A percentile compares a stretch with the other conserved stretches of the same genome.
phyloP scores from a whole-genome alignment of 1,140 invertebrate genomes.

The Drosophila littoralis region DNA sequence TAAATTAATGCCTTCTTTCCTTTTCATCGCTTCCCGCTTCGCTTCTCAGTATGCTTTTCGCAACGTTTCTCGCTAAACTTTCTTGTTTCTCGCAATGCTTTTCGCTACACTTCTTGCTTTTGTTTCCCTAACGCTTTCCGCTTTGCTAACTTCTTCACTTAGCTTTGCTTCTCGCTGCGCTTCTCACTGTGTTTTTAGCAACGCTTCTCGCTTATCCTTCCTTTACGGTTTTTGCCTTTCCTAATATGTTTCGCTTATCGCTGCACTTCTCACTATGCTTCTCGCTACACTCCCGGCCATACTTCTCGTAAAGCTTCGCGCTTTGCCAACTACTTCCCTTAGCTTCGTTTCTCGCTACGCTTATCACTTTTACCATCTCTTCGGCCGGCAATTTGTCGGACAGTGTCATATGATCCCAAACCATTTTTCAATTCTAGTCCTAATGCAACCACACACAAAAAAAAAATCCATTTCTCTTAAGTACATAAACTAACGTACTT shows the following conservation, averaged over 20 bases:
- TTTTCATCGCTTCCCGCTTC: no score
- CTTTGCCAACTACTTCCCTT: no score
- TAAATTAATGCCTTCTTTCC: no score
- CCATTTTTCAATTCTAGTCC: background rate
- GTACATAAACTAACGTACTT: slow-evolving; percentile 54
- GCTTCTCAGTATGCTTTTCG: no score
- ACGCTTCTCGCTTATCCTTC: background rate
- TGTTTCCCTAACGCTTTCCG: background rate
- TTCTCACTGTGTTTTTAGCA: background rate
- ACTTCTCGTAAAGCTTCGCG: background rate
- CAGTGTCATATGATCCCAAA: slow-evolving; percentile 3
- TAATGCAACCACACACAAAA: slow-evolving; percentile 39
- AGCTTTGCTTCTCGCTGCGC: background rate
- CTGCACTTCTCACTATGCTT: background rate
- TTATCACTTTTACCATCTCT: background rate
- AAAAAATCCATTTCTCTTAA: slow-evolving; percentile 57
- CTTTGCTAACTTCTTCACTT: no score
- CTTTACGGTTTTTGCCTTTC: background rate
- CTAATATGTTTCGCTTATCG: background rate
- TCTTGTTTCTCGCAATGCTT: no score
- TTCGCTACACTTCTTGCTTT: no score
- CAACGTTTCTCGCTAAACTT: no score
- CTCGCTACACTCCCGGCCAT: no score
- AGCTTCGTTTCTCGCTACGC: background rate
- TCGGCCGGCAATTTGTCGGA: background rate